Evolutionary conservation across 2,888 invertebrate species (phyloP), one percentile per base, ranked within the genome.

Genomic region (Drosophila flavopinicola): DNA sequence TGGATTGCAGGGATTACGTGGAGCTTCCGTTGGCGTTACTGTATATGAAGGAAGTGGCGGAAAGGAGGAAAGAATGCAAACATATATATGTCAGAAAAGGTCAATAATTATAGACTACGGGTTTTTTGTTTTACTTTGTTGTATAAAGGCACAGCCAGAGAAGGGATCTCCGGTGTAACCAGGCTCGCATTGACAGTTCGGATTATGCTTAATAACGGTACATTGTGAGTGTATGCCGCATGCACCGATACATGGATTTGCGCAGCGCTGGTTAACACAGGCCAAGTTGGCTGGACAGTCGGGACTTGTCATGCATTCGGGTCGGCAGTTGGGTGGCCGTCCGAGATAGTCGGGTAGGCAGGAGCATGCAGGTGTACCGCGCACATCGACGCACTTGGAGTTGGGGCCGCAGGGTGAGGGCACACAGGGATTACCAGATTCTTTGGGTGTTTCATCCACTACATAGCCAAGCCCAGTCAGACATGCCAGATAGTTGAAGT

Each of bases 321-420:
- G 94, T 88, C 96, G 94, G 89, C 97, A 97, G 89, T 95, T 96
- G 30, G 96, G 96, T 45, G 97, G 94, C 85, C 96, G 93, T 45
- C 97, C 97, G 58, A 96, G 92, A 89, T 95, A 96, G 86, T 95
- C 94, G 33, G 94, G 93, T 77, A 94, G 91, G 88, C 96, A 97
- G 76, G 96, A 96, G 89, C 97, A 97, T 74, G 95, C 95, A 70
- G 96, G 94, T 75, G 94, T 95, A 86, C 94, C 94, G 66, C 95
- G 95, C 77, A 95, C 93, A 64, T 94, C 93, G 84, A 90, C 67
- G 92, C 97, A 97, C 91, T 96, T 95, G 45, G 96, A 96, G 91
- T 96, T 94, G 52, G 95, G 94, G 70, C 97, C 97, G 90, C 97
- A 97, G 15, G 96, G 96, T 71, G 96, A 95, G 60, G 96, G 96